A percentile compares a stretch with the other conserved stretches of the same genome.
Conservation (phyloP, 2,888 invertebrate species). For the Cephus nigrinus region DNA sequence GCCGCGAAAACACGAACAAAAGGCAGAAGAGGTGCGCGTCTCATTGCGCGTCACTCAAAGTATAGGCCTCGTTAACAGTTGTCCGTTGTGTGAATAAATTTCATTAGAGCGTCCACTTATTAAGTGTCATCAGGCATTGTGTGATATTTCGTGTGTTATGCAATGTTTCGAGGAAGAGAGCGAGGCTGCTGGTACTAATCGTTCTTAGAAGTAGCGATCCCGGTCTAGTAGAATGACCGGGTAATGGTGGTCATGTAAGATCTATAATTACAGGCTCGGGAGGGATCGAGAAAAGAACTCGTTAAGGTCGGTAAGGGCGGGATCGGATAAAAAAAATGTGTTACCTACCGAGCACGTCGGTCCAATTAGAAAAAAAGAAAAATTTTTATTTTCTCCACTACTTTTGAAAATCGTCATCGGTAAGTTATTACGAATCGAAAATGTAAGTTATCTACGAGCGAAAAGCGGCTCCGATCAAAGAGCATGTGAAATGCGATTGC, state of each 20-base stretch:
- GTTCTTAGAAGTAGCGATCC: not conserved
- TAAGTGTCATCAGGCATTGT: conserved; percentile 18
- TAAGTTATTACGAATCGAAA: not conserved
- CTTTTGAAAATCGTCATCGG: not conserved
- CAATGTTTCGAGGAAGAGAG: conserved; percentile 11
- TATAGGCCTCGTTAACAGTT: conserved; percentile 8
- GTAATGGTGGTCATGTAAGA: not conserved
- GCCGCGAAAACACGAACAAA: conserved; percentile 4
- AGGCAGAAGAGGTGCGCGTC: not conserved
- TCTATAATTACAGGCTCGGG: conserved; percentile 2
- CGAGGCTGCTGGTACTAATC: conserved; percentile 1
- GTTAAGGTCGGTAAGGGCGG: conserved; percentile 2
- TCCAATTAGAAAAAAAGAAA: not conserved
- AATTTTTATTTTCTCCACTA: not conserved
- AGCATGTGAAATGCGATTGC: not conserved
- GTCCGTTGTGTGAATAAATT: conserved; percentile 14
- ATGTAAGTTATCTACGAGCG: not conserved
- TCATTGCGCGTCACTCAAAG: conserved; percentile 3
- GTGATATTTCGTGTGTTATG: conserved; percentile 12
- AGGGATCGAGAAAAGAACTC: conserved; percentile 1
- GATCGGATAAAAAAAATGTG: not conserved
- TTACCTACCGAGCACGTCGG: not conserved
- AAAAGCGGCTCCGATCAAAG: not conserved
- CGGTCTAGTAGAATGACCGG: not conserved
- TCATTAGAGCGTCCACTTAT: conserved; percentile 15